phyloP scores from a whole-genome alignment of 2,113 vertebrate genomes.

The Epinephelus moara region DNA sequence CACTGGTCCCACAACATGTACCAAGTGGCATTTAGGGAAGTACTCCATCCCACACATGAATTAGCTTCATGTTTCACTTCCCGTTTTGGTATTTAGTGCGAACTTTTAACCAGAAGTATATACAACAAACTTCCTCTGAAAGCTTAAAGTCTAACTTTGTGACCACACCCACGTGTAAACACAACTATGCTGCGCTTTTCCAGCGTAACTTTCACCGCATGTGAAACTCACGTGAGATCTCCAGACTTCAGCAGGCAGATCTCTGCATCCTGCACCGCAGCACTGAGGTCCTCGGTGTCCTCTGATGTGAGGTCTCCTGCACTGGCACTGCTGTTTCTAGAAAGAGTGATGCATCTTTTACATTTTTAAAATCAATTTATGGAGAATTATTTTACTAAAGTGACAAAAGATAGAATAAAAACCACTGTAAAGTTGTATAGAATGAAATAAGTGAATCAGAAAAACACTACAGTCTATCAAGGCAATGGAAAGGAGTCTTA shows the following conservation, averaged over 20 bases:
- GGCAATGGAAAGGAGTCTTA: background rate
- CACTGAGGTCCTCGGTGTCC: slow-evolving; percentile 84
- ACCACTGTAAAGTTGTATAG: background rate
- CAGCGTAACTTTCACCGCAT: background rate
- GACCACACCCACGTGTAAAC: background rate
- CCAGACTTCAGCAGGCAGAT: slow-evolving; percentile 93
- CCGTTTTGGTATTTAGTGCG: background rate
- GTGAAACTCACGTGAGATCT: slow-evolving; percentile 91
- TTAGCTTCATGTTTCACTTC: slow-evolving; percentile 55
- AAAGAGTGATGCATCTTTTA: slow-evolving; percentile 12
- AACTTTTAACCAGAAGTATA: background rate
- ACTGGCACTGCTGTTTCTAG: slow-evolving; percentile 82
- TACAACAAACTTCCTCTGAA: slow-evolving; percentile 20
- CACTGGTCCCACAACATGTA: background rate
- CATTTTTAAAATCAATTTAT: background rate
- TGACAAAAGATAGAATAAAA: background rate
- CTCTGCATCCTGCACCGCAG: slow-evolving; percentile 91
- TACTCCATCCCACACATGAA: background rate
- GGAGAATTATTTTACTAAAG: background rate
- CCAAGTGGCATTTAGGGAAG: background rate
- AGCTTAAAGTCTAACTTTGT: background rate
- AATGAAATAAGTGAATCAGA: background rate
- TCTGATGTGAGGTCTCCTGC: slow-evolving; percentile 86
- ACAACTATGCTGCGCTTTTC: background rate
- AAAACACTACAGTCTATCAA: background rate